phyloP scores from a whole-genome alignment of 2,113 vertebrate species.

The Polyodon spathula region DNA sequence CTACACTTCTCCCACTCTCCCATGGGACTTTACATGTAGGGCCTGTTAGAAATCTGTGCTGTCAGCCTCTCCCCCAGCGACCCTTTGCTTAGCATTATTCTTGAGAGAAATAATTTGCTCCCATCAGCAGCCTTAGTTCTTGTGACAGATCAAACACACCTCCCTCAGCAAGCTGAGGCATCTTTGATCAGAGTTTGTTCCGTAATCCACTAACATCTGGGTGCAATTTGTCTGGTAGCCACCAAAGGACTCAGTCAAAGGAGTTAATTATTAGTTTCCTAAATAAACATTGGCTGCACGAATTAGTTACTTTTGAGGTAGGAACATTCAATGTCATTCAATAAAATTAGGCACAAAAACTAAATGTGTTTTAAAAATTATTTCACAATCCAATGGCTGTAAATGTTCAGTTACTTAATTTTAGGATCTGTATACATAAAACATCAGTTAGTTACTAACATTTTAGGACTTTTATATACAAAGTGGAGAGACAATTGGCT shows the following conservation, averaged over 20 bases:
- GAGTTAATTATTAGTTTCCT: conserved; percentile 10
- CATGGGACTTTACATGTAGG: conserved; percentile 13
- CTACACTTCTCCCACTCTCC: conserved; percentile 11
- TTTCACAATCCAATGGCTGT: too few species aligned
- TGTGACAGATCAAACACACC: conserved; percentile 23
- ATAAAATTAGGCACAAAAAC: too few species aligned
- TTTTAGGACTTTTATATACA: too few species aligned
- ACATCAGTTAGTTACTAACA: too few species aligned
- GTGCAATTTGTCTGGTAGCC: conserved; percentile 15
- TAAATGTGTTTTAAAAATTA: too few species aligned
- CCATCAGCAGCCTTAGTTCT: conserved; percentile 16
- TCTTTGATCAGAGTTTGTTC: conserved; percentile 18
- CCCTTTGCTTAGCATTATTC: conserved; percentile 11
- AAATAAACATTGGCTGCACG: too few species aligned
- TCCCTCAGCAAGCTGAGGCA: conserved; percentile 14
- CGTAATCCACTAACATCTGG: conserved; percentile 20
- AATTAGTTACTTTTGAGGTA: too few species aligned
- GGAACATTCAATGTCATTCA: too few species aligned
- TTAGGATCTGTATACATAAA: too few species aligned
- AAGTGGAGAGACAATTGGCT: too few species aligned
- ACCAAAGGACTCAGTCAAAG: conserved; percentile 10
- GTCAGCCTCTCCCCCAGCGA: conserved; percentile 13
- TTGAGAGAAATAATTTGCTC: conserved; percentile 17
- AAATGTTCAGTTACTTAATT: too few species aligned
- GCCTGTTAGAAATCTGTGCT: conserved; percentile 18